Base-by-base conservation (phyloP, 2,888 invertebrate species). In the Lissocephala sabroskyi region DNA sequence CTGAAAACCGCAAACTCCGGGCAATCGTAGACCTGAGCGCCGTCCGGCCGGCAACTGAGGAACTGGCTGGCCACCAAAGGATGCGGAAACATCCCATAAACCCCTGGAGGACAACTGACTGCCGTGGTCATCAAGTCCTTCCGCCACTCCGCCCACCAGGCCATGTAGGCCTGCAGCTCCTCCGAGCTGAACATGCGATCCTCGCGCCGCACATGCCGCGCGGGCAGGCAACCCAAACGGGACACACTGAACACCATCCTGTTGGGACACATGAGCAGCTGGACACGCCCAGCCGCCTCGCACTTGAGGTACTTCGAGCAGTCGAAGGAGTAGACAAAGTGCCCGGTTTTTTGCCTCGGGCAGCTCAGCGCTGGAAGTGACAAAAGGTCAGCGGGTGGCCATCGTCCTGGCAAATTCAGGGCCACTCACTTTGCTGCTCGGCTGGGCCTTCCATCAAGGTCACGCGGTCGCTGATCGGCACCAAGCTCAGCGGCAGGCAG, bases 231-330 rank as follows among this genome's bases (percentile, higher is more conserved):
- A 19, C 33, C 36, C 1, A 55, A 59, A 2, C 49, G 48, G 0
- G 63, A 49, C 2, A 75, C 32, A 49, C 79, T 90, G 68, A 90
- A 91, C 2, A 89, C 83, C 0, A 89, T 89, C 1, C 88, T 88
- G 0, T 88, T 87, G 1, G 88, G 86, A 65, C 91, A 91, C 7
- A 86, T 86, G 51, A 88, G 87, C 0, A 89, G 83, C 17, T 80
- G 80, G 2, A 88, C 89, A 6, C 51, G 49, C 0, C 90, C 89
- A 56, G 87, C 87, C 86, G 87, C 87, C 85, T 86, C 88, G 65
- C 91, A 91, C 67, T 88, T 89, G 19, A 91, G 82, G 73, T 88
- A 91, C 64, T 88, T 87, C 45, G 87, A 86, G 60, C 91, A 91
- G 49, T 90, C 88, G 1, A 86, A 84, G 4, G 87, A 87, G 74